Evolutionary conservation across 2,797 vertebrate genomes (phyloP), one percentile per base, ranked within the genome.

Genomic region (Limnodromus scolopaceus): DNA sequence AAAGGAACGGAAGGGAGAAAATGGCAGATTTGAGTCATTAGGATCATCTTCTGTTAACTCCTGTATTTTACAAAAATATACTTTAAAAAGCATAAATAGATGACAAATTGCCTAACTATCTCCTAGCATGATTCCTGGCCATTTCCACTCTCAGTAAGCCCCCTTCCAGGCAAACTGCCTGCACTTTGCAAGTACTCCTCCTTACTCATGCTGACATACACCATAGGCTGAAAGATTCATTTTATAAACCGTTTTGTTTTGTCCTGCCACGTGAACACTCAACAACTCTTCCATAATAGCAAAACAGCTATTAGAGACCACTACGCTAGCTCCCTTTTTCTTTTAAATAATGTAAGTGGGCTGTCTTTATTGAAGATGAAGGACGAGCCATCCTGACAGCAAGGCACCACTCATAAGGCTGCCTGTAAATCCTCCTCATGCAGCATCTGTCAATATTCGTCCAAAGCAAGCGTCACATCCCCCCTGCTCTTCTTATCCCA

Each of bases 21-120:
- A 89, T n/a, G 75, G 49, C 93, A 96, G 77, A 96, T 96, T 61
- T 81, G 61, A 96, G 80, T 90, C 76, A 93, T 96, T 87, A 92
- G 84, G 84, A 97, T 96, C 94, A 94, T 87, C 89, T 95, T 80
- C 78, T 64, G 55, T 92, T 96, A 94, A 92, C 88, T 94, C 87
- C 53, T 20, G 9, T 94, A 91, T 93, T 96, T 94, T 92, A 87
- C 54, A 96, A 93, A 97, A 96, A 96, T 72, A 94, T 34, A 84
- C 65, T 93, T 89, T 9, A 43, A 84, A 92, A 96, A 94, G 89
- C 87, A 96, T 79, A 96, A 96, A 96, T 70, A 96, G 93, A 84
- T 63, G 78, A 93, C 79, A 96, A 95, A 96, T 88, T 90, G 87
- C 87, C 91, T 65, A 84, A 83, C 64, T 83, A 48, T 36, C 83